Percentiles rank a stretch among this genome's conserved stretches.
Evolutionary conservation across 92 coral and sea anemone species (phyloP).

Genomic region (Paramuricea clavata): DNA sequence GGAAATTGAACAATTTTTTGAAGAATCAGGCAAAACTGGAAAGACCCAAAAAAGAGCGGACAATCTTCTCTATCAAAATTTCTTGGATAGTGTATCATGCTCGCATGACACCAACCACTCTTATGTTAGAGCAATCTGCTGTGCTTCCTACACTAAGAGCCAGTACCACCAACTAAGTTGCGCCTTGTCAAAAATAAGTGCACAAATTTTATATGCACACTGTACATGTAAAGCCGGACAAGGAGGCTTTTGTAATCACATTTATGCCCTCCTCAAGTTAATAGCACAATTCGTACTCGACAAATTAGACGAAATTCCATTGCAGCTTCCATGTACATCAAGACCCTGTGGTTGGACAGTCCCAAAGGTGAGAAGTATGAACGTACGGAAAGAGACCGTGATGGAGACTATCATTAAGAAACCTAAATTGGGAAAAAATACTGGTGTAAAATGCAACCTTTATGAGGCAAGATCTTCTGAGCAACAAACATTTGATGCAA

Average conservation of each 20-base stretch:
- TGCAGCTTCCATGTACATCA: constrained; percentile 68
- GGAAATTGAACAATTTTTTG: constrained; percentile 58
- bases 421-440: constrained; percentile 34
- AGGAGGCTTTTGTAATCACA: constrained; percentile 72
- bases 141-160: constrained; percentile 69
- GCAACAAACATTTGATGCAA: constrained; percentile 43
- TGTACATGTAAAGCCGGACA: constrained; percentile 69
- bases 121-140: constrained; percentile 59
- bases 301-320: constrained; percentile 52
- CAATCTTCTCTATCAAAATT: constrained; percentile 59
- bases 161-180: constrained; percentile 68
- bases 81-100: constrained; percentile 60
- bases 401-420: constrained; percentile 73
- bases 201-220: constrained; percentile 60
- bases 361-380: constrained; percentile 51
- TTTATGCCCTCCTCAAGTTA: constrained; percentile 69
- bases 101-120: constrained; percentile 27
- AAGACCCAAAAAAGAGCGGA: constrained; percentile 72
- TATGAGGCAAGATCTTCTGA: constrained; percentile 60
- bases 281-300: constrained; percentile 70
- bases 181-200: constrained; percentile 34
- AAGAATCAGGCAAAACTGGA: constrained; percentile 68
- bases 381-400: constrained; percentile 57
- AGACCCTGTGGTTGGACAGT: constrained; percentile 80
- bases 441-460: constrained; percentile 16